A percentile compares a stretch with the other conserved stretches of the same genome.
Conservation (phyloP, 92 coral and sea anemone species). For the Parazoanthus swiftii region DNA sequence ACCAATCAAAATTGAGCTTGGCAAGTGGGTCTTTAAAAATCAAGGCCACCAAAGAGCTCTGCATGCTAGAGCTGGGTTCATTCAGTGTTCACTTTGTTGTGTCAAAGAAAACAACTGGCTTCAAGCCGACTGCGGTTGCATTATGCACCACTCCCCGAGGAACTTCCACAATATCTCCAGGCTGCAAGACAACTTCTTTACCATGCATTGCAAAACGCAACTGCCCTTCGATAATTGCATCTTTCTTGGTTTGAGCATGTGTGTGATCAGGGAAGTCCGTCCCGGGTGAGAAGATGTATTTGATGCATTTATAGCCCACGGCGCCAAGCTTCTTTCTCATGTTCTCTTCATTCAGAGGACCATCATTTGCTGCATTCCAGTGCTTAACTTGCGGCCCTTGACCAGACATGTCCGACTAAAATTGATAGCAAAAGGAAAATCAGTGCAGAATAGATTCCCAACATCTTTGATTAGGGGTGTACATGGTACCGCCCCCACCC, state of each 20-base stretch:
- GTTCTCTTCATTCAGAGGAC: conserved; percentile 51
- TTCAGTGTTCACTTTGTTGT: conserved; percentile 41
- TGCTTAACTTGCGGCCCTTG: conserved; percentile 38
- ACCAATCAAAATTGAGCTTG: no score
- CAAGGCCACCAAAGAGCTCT: no score
- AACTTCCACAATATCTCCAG: conserved; percentile 69
- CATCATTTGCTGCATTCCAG: conserved; percentile 51
- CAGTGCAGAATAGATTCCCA: background rate
- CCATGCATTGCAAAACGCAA: conserved; percentile 64
- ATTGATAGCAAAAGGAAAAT: background rate
- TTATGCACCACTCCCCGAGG: conserved; percentile 59
- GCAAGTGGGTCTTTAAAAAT: no score
- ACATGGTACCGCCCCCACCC: no score
- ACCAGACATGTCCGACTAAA: conserved; percentile 13
- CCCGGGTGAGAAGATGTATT: conserved; percentile 55
- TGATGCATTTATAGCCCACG: conserved; percentile 57
- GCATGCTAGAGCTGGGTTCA: no score
- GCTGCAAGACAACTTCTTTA: conserved; percentile 53
- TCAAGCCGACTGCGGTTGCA: conserved; percentile 64
- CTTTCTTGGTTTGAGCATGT: conserved; percentile 58
- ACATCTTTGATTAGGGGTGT: no score
- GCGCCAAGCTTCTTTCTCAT: conserved; percentile 57
- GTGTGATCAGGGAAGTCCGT: conserved; percentile 69
- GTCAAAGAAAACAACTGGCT: conserved; percentile 65
- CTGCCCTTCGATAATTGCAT: conserved; percentile 62